Evolutionary conservation across 2,113 vertebrate species (phyloP).

Genomic region (Oreochromis spilurus): DNA sequence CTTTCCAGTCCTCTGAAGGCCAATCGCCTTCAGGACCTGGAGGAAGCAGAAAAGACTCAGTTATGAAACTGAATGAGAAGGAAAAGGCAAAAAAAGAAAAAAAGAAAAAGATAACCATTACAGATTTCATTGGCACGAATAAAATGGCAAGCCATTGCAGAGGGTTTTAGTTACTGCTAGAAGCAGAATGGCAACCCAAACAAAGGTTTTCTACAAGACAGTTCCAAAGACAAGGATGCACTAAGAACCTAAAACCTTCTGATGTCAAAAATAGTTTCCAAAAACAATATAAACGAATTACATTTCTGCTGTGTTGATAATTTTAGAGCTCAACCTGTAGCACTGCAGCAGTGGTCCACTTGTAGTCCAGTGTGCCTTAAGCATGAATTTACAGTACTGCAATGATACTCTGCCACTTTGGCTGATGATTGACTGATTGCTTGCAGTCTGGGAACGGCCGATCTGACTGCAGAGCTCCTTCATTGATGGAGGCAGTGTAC

Average conservation of each 20-base stretch:
- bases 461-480: not conserved
- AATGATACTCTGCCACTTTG: not conserved
- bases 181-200: not conserved
- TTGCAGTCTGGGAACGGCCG: not conserved
- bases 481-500: not conserved
- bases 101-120: not conserved
- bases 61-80: not conserved
- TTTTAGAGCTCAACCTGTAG: not conserved
- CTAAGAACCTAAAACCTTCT: not conserved
- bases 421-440: not conserved
- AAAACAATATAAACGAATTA: not conserved
- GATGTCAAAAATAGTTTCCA: not conserved
- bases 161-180: not conserved
- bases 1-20: constrained; percentile 92
- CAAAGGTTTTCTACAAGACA: not conserved
- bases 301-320: not conserved
- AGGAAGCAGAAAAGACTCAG: not conserved
- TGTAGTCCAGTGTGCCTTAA: not conserved
- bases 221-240: not conserved
- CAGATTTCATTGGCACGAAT: not conserved
- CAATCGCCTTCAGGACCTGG: constrained; percentile 96
- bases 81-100: not conserved
- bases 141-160: not conserved
- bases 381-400: not conserved
- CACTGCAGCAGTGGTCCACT: not conserved